A percentile compares a stretch with the other conserved stretches of the same genome.
Conservation (phyloP, 1,140 invertebrate genomes). For the Aphelenchoides avenae region DNA sequence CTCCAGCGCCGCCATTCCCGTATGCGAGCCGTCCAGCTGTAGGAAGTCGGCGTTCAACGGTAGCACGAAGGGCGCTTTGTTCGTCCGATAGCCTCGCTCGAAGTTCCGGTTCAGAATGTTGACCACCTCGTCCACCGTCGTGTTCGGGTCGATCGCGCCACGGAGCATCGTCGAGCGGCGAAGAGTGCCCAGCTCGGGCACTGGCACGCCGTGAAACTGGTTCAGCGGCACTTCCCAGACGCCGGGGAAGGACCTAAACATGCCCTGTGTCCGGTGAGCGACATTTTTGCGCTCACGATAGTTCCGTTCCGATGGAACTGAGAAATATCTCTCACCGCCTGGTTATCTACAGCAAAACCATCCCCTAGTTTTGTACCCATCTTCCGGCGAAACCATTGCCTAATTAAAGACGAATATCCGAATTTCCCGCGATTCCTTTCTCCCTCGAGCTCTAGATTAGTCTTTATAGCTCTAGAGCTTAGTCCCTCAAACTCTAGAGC, state of each 20-base stretch:
- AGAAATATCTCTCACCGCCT: too few relatives aligned
- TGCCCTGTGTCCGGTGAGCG: constrained; percentile 30
- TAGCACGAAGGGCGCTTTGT: constrained; percentile 44
- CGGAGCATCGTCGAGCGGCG: constrained; percentile 28
- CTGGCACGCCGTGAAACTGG: constrained; percentile 17
- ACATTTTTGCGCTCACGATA: not conserved
- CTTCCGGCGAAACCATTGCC: too few relatives aligned
- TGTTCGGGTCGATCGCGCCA: constrained; percentile 13
- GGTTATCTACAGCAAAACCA: too few relatives aligned
- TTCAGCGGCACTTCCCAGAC: constrained; percentile 32
- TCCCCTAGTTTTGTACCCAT: too few relatives aligned
- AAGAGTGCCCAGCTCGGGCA: not conserved
- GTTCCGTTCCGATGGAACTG: too few relatives aligned
- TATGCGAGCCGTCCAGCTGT: constrained; percentile 13
- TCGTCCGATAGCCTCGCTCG: constrained; percentile 32
- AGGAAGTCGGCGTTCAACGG: constrained; percentile 46
- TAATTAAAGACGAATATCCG: too few relatives aligned
- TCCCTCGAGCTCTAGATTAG: too few relatives aligned
- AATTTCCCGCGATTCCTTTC: too few relatives aligned
- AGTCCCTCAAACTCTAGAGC: too few relatives aligned
- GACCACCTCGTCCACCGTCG: constrained; percentile 19
- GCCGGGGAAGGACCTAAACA: constrained; percentile 23
- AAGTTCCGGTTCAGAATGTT: constrained; percentile 29
- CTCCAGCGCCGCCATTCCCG: constrained; percentile 26
- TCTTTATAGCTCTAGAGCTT: too few relatives aligned